Percentiles rank a stretch among this genome's conserved stretches.
Evolutionary conservation across 2,113 vertebrate species (phyloP).

Genomic region (Corydoras maculifer): DNA sequence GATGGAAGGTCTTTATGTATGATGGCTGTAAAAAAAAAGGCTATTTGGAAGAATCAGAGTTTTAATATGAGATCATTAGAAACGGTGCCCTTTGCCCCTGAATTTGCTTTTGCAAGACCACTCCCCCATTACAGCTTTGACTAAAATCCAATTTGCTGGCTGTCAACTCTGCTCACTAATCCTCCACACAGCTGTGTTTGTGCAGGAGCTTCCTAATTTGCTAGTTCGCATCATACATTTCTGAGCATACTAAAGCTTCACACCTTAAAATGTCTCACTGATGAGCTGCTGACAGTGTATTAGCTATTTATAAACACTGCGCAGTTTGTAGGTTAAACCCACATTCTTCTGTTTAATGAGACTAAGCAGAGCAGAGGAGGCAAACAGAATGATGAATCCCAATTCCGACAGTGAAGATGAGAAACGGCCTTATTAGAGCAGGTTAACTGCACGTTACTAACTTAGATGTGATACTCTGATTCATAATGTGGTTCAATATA

Average conservation of each 20-base stretch:
- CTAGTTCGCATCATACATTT: conserved; percentile 58
- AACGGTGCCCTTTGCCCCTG: conserved; percentile 60
- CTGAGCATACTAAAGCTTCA: conserved; percentile 43
- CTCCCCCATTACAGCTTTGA: conserved; percentile 61
- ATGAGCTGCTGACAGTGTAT: not conserved
- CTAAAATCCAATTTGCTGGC: conserved; percentile 78
- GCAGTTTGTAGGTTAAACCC: too few species aligned
- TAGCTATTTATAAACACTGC: not conserved
- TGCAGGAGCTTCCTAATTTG: conserved; percentile 67
- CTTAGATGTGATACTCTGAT: too few species aligned
- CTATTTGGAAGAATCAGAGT: conserved; percentile 34
- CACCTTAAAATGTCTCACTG: conserved; percentile 27
- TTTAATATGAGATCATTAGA: conserved; percentile 55
- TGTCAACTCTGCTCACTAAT: conserved; percentile 74
- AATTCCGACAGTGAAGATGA: too few species aligned
- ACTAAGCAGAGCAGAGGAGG: too few species aligned
- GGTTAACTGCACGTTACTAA: too few species aligned
- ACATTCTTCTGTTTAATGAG: too few species aligned
- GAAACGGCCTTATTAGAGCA: too few species aligned
- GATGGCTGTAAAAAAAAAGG: conserved; percentile 37
- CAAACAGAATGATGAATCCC: too few species aligned
- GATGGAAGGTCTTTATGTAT: conserved; percentile 22
- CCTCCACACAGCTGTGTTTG: conserved; percentile 67
- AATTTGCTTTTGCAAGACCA: conserved; percentile 58
- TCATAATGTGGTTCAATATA: too few species aligned